Evolutionary conservation across 1,140 invertebrate genomes (phyloP).

Genomic region (Manduca sexta): DNA sequence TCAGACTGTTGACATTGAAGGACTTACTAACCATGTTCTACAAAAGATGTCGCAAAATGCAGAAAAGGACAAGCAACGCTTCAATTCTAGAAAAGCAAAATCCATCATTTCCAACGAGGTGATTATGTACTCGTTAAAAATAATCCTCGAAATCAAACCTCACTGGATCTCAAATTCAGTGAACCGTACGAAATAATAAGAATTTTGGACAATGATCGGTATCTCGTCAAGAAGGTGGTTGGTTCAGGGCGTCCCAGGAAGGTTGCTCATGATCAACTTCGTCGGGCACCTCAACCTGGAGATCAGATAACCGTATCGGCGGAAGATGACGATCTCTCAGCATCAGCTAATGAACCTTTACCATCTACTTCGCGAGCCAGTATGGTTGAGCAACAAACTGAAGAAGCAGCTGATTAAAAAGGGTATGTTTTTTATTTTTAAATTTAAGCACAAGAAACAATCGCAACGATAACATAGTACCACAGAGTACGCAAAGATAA

Average conservation of each 20-base stretch:
- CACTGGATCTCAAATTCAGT: slow-evolving; percentile 27
- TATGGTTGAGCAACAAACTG: too few relatives aligned
- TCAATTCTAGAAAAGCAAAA: slow-evolving; percentile 20
- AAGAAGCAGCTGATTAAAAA: too few relatives aligned
- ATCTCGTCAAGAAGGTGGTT: slow-evolving; percentile 18
- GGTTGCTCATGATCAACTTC: slow-evolving; percentile 4
- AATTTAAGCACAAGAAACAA: too few relatives aligned
- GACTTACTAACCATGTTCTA: slow-evolving; percentile 16
- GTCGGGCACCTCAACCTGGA: not conserved
- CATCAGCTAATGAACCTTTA: too few relatives aligned
- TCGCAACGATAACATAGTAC: too few relatives aligned
- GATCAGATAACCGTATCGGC: too few relatives aligned
- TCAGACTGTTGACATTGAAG: slow-evolving; percentile 16
- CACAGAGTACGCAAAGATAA: too few relatives aligned
- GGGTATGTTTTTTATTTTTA: too few relatives aligned
- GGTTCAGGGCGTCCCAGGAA: slow-evolving; percentile 5
- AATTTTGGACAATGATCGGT: slow-evolving; percentile 31
- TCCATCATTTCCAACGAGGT: slow-evolving; percentile 20
- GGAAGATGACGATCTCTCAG: too few relatives aligned
- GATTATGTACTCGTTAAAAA: slow-evolving; percentile 35
- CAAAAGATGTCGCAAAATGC: slow-evolving; percentile 15
- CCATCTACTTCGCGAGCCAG: too few relatives aligned
- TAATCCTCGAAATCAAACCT: slow-evolving; percentile 32
- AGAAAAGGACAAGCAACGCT: slow-evolving; percentile 17
- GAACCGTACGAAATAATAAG: slow-evolving; percentile 22